Percentiles rank a stretch among this genome's conserved stretches.
Conservation (phyloP, 2,113 vertebrate species). For the Silurus meridionalis region DNA sequence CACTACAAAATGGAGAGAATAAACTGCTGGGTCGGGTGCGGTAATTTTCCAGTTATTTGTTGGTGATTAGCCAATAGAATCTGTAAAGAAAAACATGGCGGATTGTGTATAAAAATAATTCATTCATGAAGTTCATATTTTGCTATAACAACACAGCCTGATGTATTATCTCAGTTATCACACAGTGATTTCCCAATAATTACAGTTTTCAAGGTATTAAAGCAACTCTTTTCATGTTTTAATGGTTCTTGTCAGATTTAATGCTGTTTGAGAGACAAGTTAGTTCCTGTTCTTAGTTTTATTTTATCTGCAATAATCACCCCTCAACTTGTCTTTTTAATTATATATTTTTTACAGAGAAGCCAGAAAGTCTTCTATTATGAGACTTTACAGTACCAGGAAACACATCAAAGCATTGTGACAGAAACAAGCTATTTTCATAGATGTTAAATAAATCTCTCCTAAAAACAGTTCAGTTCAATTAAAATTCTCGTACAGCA, state of each 20-base stretch:
- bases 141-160: neutral
- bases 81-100: neutral
- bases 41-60: neutral
- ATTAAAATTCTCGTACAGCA: too few relatives aligned
- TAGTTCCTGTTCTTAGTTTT: neutral
- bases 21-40: neutral
- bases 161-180: neutral
- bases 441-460: neutral
- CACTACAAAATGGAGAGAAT: too few relatives aligned
- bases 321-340: neutral
- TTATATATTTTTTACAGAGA: neutral
- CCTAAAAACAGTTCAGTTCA: neutral
- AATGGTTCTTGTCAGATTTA: neutral
- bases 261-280: neutral
- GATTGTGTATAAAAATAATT: neutral
- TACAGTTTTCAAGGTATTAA: neutral
- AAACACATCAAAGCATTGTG: neutral
- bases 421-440: neutral
- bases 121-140: neutral
- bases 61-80: neutral
- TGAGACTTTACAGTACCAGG: neutral
- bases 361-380: neutral
- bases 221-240: neutral
- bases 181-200: neutral
- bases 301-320: neutral